Conservation (phyloP, 2,797 vertebrate species). For the Cyclura pinguis region DNA sequence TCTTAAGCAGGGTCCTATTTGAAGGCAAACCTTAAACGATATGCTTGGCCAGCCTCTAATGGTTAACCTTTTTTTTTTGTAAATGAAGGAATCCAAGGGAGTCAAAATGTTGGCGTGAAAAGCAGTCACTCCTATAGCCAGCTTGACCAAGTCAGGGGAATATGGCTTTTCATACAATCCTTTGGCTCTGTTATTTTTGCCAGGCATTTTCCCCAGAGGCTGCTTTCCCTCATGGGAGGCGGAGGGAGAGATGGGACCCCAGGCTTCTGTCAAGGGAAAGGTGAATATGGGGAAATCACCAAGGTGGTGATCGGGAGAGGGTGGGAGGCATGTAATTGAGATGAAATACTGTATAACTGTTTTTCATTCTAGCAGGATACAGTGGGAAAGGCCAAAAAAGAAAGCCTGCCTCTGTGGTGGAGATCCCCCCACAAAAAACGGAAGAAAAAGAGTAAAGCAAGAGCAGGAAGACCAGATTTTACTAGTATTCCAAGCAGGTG, state of each 20-base stretch:
- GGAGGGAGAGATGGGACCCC: conserved; percentile 81
- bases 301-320: conserved; percentile 79
- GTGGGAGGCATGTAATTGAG: conserved; percentile 79
- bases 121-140: conserved; percentile 74
- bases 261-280: conserved; percentile 81
- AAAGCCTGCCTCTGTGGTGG: conserved; percentile 79
- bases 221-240: conserved; percentile 82
- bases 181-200: conserved; percentile 82
- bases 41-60: conserved; percentile 70
- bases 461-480: conserved; percentile 76
- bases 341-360: conserved; percentile 74
- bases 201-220: conserved; percentile 81
- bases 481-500: conserved; percentile 72
- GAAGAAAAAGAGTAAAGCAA: conserved; percentile 79
- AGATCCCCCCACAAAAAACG: conserved; percentile 75
- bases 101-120: conserved; percentile 50
- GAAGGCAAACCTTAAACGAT: conserved; percentile 50
- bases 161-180: conserved; percentile 81
- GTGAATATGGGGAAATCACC: conserved; percentile 82
- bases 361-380: conserved; percentile 74
- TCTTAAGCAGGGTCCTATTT: conserved; percentile 59
- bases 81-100: conserved; percentile 66
- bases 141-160: conserved; percentile 79
- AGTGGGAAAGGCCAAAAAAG: conserved; percentile 74
- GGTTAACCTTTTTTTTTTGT: conserved; percentile 64